Evolutionary conservation across 1,140 invertebrate species (phyloP), one percentile per base, ranked within the genome.

Genomic region (Coenobita brevimanus): DNA sequence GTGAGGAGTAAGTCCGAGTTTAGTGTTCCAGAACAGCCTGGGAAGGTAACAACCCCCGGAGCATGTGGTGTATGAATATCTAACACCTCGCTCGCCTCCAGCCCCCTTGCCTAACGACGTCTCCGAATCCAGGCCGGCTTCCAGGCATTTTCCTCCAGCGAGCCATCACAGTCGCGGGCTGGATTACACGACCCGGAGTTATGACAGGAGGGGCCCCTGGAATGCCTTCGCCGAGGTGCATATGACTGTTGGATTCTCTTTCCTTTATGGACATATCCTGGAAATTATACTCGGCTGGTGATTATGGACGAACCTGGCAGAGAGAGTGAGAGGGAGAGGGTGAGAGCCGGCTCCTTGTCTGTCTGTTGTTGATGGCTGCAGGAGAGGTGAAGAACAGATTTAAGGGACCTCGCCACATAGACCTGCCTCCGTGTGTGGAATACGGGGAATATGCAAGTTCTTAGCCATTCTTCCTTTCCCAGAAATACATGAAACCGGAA

Each of bases 31-130:
- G 73, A 62, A 82, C 36, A 64, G 54, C 79, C 79, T n/a, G 83
- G 83, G 54, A 86, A 78, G 76, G 83, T 86, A 76, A 86, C 75
- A 71, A 86, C 36, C 73, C 73, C 43, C 27, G 73, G 83, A 86
- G 83, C 83, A 86, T 86, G 83, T 67, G 75, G 83, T 76, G 62
- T 86, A 78, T 86, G 83, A 86, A 78, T 86, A 86, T 78, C 73
- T 79, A 86, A 86, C 83, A 86, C 73, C 83, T 62, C 73, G 75
- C 36, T 17, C 82, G 64, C 64, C 67, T 73, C 57, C 57, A 83
- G 69, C 82, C 83, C 83, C 83, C 83, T 86, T 86, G 83, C 83
- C 83, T 86, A 86, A 86, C 83, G 83, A 86, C 83, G 36, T 78
- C 73, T 76, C 73, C 46, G 73, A 57, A 76, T 86, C 83, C 83